These are phyloP conservation scores for Diploptera punctata DNA, from an alignment of 2,888 invertebrate species.

Conservation along the genomic window DNA sequence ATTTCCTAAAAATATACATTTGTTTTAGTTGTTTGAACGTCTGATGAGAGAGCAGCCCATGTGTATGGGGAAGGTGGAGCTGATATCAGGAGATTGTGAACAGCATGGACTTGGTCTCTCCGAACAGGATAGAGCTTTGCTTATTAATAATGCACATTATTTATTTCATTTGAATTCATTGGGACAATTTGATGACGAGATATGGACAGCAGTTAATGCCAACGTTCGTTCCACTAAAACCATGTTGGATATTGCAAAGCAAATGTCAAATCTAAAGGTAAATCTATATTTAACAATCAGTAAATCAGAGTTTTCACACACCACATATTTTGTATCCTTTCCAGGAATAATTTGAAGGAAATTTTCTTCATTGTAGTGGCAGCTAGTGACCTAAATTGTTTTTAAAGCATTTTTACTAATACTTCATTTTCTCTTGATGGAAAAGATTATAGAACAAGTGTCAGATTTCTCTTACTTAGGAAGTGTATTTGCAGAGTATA, in stretches of 20 bases:
- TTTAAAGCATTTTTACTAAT: too few relatives aligned
- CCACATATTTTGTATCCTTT: background rate
- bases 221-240: constrained; percentile 62
- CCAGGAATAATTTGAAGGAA: background rate
- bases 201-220: constrained; percentile 61
- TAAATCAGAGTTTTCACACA: too few relatives aligned
- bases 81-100: constrained; percentile 54
- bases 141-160: constrained; percentile 55
- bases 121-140: constrained; percentile 51
- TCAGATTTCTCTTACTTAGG: too few relatives aligned
- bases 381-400: too few relatives aligned
- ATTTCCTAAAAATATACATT: background rate
- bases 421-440: too few relatives aligned
- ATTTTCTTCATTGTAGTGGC: too few relatives aligned
- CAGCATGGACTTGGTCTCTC: constrained; percentile 51
- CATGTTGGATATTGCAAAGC: constrained; percentile 59
- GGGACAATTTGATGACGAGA: constrained; percentile 64
- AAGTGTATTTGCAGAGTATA: too few relatives aligned
- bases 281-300: too few relatives aligned
- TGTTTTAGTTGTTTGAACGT: constrained; percentile 51
- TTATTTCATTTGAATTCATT: constrained; percentile 67
- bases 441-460: too few relatives aligned
- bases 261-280: constrained; percentile 59
- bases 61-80: constrained; percentile 54
- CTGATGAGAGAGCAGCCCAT: constrained; percentile 50